phyloP scores from a whole-genome alignment of 2,888 invertebrate genomes.

The Falcaria lacertinaria region DNA sequence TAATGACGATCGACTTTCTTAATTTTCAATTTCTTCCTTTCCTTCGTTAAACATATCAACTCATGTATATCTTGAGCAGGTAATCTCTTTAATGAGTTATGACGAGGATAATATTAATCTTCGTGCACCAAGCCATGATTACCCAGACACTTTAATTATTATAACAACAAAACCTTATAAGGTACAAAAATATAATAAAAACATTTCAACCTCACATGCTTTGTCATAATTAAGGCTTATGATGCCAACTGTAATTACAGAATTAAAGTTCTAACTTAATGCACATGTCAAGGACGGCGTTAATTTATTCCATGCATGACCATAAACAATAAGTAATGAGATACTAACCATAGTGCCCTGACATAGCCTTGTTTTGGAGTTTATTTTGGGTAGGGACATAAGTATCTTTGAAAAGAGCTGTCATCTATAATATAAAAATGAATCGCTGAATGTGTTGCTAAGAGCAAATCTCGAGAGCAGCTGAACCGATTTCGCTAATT shows the following conservation, averaged over 20 bases:
- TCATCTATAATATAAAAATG: too few species aligned
- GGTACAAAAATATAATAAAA: background rate
- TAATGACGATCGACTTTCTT: too few species aligned
- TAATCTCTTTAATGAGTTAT: too few species aligned
- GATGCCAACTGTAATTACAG: constrained; percentile 8
- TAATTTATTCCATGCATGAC: constrained; percentile 30
- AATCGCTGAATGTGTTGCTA: too few species aligned
- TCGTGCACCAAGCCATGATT: too few species aligned
- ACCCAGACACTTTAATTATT: too few species aligned
- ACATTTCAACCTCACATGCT: background rate
- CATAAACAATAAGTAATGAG: constrained; percentile 24
- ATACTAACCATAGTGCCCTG: constrained; percentile 17
- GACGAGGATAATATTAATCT: too few species aligned
- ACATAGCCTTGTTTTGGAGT: constrained; percentile 9
- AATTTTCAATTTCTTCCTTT: too few species aligned
- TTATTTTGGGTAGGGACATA: background rate
- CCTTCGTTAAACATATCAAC: too few species aligned
- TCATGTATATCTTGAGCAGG: too few species aligned
- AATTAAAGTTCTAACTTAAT: constrained; percentile 20
- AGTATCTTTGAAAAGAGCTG: background rate
- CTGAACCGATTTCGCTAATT: too few species aligned
- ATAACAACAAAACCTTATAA: background rate
- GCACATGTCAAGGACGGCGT: constrained; percentile 33
- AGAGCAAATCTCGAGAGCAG: too few species aligned
- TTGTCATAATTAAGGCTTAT: constrained; percentile 1